Base-by-base conservation (phyloP, 2,888 invertebrate species). In the Drosophila prolongata region DNA sequence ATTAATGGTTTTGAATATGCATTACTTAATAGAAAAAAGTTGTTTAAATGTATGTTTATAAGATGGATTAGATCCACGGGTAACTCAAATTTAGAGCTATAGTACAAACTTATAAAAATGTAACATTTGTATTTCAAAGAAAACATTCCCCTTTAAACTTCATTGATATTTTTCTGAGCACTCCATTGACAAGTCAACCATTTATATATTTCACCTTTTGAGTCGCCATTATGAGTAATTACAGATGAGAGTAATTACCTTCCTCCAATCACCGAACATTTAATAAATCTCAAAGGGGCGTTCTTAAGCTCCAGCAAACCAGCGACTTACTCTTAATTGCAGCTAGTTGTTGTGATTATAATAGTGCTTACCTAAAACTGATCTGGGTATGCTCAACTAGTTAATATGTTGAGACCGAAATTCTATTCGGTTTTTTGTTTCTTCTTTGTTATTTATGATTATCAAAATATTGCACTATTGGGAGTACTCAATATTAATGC, bases 181-280 rank as follows among this genome's bases (percentile, higher is more conserved):
- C 44, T 19, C 42, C 42, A 42, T 42, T 19, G 13, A 24, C 1
- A 13, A 13, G 19, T 6, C 13, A 35, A 13, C 35, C 50, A 19
- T 50, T 52, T 42, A 16, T 37, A 9, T 47, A 59, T 37, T 19
- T 54, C 14, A 19, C 46, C 37, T 34, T 35, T 13, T 13, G 52
- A 13, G 40, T 24, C 27, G 66, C 69, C 70, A 66, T 78, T 76
- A 30, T 66, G 58, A 62, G 70, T 60, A 68, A 77, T 68, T 68
- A 73, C 46, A 24, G 24, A 24, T 24, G 24, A 24, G 58, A 62
- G 70, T 60, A 68, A 77, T 68, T 68, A 73, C 46, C 61, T 67
- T 49, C 73, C 71, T 78, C 78, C 85, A 80, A 81, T 80, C 81
- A 55, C 79, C 71, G 74, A 76, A 81, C 79, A 80, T 80, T 84